Base-by-base conservation (phyloP, 1,140 invertebrate genomes). In the Drosophila equinoxialis region DNA sequence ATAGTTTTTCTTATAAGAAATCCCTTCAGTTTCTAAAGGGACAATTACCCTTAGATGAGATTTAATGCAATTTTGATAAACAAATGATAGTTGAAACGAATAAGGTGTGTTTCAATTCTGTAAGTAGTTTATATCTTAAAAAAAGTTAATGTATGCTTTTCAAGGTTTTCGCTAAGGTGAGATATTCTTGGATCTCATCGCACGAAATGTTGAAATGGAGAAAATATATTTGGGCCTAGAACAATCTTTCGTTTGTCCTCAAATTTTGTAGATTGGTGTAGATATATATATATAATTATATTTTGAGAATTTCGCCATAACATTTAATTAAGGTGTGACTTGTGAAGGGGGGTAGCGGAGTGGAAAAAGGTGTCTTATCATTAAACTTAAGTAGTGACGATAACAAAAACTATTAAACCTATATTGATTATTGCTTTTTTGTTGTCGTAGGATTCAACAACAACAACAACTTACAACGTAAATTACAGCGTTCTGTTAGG, bases 401-500 rank as follows among this genome's bases (percentile, higher is more conserved):
- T 75, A 75, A 75, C 33, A 55, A 62, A 62, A 63, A 23, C 48
- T 57, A 59, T 69, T 33, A 54, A 30, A 30, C 30, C 0, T 23
- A 41, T 20, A 35, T 11, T 60, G 67, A 7, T 72, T 72, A 45
- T 14, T 58, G 37, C 55, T 68, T 54, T 55, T 2, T 65, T 55
- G 14, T n/a, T 37, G 23, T 75, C 13, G 14, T 7, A 7, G 6
- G 26, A 17, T 45, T 5, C 33, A 45, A 41, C 14, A 11, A 20
- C 13, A 58, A 58, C 39, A 2, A 17, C 33, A 7, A 81, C 95
- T 95, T 95, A 98, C 98, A 99, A 94, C 99, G 94, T 57, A 99
- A 94, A 93, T 99, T 99, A 91, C 99, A 99, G 70, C 95, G 94
- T 92, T 99, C 99, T 3, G 98, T 99, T 13, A 99, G 92, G 0